These are phyloP conservation scores for Cyclargus thomasi DNA, from an alignment of 1,140 invertebrate species.

Conservation along the genomic window DNA sequence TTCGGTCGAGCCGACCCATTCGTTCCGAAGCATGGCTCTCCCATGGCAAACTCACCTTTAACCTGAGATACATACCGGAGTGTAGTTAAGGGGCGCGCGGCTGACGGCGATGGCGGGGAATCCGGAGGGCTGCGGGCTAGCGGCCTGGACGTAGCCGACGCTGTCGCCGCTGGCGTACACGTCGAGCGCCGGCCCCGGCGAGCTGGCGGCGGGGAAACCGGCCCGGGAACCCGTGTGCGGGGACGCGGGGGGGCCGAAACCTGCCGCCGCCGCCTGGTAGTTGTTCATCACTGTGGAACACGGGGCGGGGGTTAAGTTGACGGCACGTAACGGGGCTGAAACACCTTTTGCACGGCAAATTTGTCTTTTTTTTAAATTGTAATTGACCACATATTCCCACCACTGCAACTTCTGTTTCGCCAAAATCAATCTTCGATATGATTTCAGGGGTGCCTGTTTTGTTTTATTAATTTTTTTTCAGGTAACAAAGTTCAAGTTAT, in stretches of 20 bases:
- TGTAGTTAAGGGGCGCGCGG: slow-evolving; percentile 91
- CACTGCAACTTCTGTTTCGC: no score
- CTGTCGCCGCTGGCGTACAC: slow-evolving; percentile 92
- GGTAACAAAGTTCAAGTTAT: no score
- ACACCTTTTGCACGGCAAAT: no score
- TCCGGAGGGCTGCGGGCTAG: slow-evolving; percentile 92
- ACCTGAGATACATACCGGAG: slow-evolving; percentile 89
- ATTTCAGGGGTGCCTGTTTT: no score
- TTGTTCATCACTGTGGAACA: slow-evolving; percentile 91
- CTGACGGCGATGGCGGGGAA: slow-evolving; percentile 93
- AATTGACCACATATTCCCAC: no score
- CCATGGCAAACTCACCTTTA: no score
- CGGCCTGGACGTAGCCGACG: slow-evolving; percentile 93
- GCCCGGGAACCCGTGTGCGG: slow-evolving; percentile 81
- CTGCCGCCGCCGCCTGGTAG: slow-evolving; percentile 88
- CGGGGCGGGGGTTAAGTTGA: not conserved
- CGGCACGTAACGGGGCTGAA: no score
- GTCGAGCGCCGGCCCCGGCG: slow-evolving; percentile 89
- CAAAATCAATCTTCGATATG: no score
- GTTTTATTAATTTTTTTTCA: no score
- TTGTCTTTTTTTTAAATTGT: no score
- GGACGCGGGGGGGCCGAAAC: slow-evolving; percentile 80
- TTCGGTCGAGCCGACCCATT: no score
- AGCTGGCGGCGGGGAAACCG: slow-evolving; percentile 91
- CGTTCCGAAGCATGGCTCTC: no score